phyloP scores from a whole-genome alignment of 2,888 invertebrate genomes.

The Epsilonema sp. region DNA sequence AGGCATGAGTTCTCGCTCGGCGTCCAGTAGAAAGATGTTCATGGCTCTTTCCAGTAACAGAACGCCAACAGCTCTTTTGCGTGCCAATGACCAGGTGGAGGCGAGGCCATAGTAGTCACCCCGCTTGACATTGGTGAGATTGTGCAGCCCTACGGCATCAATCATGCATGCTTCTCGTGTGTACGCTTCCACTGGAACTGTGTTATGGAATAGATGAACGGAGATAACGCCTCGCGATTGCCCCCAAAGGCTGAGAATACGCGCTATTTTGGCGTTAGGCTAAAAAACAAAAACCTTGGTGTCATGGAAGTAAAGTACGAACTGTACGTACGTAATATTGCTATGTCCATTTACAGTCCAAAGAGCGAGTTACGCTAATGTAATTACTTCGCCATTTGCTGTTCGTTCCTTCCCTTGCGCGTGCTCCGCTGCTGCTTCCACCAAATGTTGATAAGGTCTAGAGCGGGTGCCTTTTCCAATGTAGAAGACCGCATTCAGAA shows the following conservation, averaged over 20 bases:
- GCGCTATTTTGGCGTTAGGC: constrained; percentile 44
- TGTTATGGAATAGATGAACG: constrained; percentile 69
- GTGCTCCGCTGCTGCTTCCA: constrained; percentile 60
- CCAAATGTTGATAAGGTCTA: constrained; percentile 70
- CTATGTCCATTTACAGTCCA: no score
- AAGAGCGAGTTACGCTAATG: no score
- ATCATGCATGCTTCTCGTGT: constrained; percentile 87
- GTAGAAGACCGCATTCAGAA: constrained; percentile 72
- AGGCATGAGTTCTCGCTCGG: no score
- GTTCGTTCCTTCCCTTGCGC: no score
- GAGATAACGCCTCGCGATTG: constrained; percentile 64
- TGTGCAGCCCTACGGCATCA: constrained; percentile 48
- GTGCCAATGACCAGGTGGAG: constrained; percentile 55
- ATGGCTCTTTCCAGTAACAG: no score
- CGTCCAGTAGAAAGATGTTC: no score
- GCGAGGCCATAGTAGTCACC: constrained; percentile 65
- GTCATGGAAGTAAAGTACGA: no score
- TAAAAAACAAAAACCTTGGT: constrained; percentile 14
- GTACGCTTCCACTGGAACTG: constrained; percentile 71
- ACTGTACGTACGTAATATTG: no score
- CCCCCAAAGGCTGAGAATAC: constrained; percentile 70
- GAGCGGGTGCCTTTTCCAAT: constrained; percentile 79
- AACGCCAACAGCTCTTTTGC: no score
- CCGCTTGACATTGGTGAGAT: constrained; percentile 53
- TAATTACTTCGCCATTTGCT: no score